phyloP scores from a whole-genome alignment of 2,797 vertebrate genomes.

The Sebastes kiyomatsui region DNA sequence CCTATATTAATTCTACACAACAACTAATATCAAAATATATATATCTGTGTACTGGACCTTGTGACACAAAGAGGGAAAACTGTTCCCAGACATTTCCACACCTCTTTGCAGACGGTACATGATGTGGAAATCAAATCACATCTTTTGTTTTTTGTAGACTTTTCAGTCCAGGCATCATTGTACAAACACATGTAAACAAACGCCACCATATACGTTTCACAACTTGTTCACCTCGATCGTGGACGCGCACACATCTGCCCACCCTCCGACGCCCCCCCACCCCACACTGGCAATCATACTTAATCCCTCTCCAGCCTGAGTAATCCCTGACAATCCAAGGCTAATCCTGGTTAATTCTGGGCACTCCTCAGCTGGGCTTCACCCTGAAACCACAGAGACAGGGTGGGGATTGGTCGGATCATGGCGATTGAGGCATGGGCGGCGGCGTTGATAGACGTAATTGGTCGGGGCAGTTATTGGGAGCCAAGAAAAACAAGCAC shows the following conservation, averaged over 20 bases:
- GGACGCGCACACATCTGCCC: neutral
- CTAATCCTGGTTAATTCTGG: constrained; percentile 86
- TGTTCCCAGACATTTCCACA: neutral
- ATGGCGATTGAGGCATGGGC: constrained; percentile 60
- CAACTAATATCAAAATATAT: constrained; percentile 1
- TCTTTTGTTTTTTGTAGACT: neutral
- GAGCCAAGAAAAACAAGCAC: constrained; percentile 73
- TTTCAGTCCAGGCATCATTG: neutral
- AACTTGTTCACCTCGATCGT: constrained; percentile 19
- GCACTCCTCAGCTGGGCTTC: constrained; percentile 78
- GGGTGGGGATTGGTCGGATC: constrained; percentile 79
- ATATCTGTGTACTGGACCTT: neutral
- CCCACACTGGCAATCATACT: constrained; percentile 80
- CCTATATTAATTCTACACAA: constrained; percentile 3
- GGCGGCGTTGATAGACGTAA: constrained; percentile 52
- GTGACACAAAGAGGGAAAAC: neutral
- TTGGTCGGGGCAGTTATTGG: constrained; percentile 63
- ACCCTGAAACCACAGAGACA: constrained; percentile 76
- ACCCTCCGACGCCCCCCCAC: constrained; percentile 11
- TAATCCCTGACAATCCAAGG: constrained; percentile 81
- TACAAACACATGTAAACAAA: constrained; percentile 21
- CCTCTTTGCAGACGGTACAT: neutral
- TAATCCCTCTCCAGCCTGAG: constrained; percentile 82
- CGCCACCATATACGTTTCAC: constrained; percentile 23
- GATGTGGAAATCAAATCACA: neutral